These are phyloP conservation scores for Anthoscopus minutus DNA, from an alignment of 2,113 vertebrate species.

Conservation along the genomic window DNA sequence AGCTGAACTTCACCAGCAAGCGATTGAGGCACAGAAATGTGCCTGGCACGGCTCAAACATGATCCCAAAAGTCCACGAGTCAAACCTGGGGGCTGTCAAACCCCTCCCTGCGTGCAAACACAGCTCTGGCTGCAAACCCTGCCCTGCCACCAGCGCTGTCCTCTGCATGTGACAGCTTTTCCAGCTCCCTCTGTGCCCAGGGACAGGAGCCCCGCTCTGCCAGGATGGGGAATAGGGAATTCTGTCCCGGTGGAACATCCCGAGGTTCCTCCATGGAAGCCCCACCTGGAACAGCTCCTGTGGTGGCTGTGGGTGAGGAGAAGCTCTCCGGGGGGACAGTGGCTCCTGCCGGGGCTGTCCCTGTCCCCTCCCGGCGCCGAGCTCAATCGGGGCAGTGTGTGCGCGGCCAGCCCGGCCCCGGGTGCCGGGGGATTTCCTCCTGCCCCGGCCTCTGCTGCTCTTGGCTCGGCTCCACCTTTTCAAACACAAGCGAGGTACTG, in stretches of 20 bases:
- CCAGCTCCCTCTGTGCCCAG: not conserved
- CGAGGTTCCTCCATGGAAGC: not conserved
- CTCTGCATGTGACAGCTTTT: not conserved
- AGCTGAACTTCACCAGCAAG: not conserved
- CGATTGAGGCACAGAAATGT: not conserved
- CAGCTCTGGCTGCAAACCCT: not conserved
- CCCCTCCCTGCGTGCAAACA: not conserved
- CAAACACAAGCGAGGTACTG: constrained; percentile 49
- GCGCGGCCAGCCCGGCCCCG: not conserved
- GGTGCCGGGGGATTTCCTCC: constrained; percentile 51
- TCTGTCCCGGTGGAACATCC: not conserved
- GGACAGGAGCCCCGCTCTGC: not conserved
- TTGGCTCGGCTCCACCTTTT: constrained; percentile 27
- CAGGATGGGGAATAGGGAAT: rapidly evolving
- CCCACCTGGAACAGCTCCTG: not conserved
- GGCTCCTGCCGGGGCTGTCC: not conserved
- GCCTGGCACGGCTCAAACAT: not conserved
- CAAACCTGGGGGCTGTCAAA: not conserved
- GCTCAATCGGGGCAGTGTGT: constrained; percentile 40
- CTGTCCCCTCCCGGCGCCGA: not conserved
- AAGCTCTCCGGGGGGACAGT: rapidly evolving
- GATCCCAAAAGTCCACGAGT: not conserved
- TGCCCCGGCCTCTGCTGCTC: constrained; percentile 33
- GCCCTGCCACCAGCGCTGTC: rapidly evolving
- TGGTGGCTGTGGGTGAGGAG: too few relatives aligned